Conservation (phyloP, 1,140 invertebrate genomes). For the Tetraneura akinire region DNA sequence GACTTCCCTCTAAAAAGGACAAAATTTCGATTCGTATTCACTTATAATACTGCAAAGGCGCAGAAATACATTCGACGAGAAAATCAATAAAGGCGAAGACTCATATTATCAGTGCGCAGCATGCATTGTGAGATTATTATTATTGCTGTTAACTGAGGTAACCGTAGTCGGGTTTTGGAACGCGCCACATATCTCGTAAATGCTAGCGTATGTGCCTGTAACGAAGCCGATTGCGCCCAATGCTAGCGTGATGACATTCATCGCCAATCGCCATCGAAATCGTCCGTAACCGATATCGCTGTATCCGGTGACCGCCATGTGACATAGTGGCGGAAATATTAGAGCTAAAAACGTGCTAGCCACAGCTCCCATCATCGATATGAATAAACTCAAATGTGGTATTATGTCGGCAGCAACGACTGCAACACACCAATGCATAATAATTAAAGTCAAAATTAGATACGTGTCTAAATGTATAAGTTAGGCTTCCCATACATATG, state of each 20-base stretch:
- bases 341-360: slow-evolving; percentile 84
- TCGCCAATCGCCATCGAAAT: not conserved
- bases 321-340: slow-evolving; percentile 84
- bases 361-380: slow-evolving; percentile 86
- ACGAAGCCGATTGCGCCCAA: slow-evolving; percentile 29
- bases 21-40: too few species aligned
- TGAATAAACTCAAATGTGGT: slow-evolving; percentile 82
- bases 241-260: slow-evolving; percentile 1
- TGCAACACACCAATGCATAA: slow-evolving; percentile 58
- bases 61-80: too few species aligned
- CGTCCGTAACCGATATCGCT: slow-evolving; percentile 53
- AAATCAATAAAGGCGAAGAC: too few species aligned
- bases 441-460: too few species aligned
- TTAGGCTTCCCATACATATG: too few species aligned
- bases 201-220: slow-evolving; percentile 32
- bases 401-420: slow-evolving; percentile 78
- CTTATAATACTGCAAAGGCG: too few species aligned
- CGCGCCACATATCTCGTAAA: slow-evolving; percentile 21
- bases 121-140: too few species aligned
- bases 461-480: too few species aligned
- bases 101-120: not conserved
- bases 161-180: not conserved
- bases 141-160: too few species aligned
- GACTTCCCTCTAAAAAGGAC: too few species aligned
- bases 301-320: slow-evolving; percentile 65